Evolutionary conservation across 2,113 vertebrate genomes (phyloP), one percentile per base, ranked within the genome.

Genomic region (Sclerurus mexicanus): DNA sequence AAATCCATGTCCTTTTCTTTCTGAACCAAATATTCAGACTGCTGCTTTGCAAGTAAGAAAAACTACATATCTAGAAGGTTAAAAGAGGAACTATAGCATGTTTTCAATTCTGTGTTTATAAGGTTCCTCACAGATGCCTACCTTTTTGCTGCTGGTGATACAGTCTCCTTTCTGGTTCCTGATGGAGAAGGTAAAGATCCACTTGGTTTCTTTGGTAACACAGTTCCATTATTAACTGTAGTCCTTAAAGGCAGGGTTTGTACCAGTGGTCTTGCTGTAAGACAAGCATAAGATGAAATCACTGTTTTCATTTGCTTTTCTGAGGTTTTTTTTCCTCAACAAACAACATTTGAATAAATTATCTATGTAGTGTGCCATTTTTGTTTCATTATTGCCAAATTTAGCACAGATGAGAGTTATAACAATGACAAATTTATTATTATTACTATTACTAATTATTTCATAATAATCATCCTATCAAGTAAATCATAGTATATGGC

Each of bases 131-230:
- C 1, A 4, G 14, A n/a, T 7, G 47, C 95, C 78, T 97, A 99
- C 99, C 99, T 99, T 98, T 99, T 99, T 97, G 96, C 98, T 96
- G 98, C 96, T 50, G 98, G 95, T 21, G 97, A 37, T 85, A 97
- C 69, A 53, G 94, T 95, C 78, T 99, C 99, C 96, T 99, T 99
- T 96, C 99, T 99, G 97, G 98, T 96, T 96, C 99, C 99, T 20
- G 99, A 99, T 9, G 99, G 99, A 44, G 99, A 99, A 27, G 99
- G 99, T 75, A 99, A 98, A 83, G 98, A 99, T 91, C 98, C 97
- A 53, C 98, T 98, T 56, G 98, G 96, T 97, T 99, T 99, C 99
- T 99, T 99, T 99, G 99, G 99, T 98, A 99, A 96, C 96, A 99
- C 98, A 46, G 99, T 99, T 94, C 99, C 99, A 52, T 99, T 99